These are phyloP conservation scores for Cheilosia vernalis DNA, from an alignment of 2,888 invertebrate genomes.

Conservation along the genomic window DNA sequence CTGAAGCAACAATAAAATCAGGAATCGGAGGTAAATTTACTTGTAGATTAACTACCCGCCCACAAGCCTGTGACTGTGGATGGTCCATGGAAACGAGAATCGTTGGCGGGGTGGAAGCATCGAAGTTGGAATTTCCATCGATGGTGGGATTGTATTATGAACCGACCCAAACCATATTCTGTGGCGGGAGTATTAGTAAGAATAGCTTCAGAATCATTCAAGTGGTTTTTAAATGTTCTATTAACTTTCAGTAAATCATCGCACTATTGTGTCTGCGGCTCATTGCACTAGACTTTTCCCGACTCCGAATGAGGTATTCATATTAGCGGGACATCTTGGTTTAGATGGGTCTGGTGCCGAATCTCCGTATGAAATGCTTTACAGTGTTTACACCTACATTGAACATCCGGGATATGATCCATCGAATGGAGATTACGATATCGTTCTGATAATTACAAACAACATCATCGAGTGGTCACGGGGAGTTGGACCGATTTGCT, in stretches of 20 bases:
- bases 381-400: conserved; percentile 80
- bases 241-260: conserved; percentile 77
- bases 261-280: conserved; percentile 84
- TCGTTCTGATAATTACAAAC: conserved; percentile 84
- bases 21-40: conserved; percentile 77
- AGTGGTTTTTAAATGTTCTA: neutral
- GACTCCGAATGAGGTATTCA: conserved; percentile 78
- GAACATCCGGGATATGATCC: conserved; percentile 77
- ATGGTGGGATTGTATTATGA: conserved; percentile 84
- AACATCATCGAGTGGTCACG: conserved; percentile 83
- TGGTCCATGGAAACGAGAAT: conserved; percentile 83
- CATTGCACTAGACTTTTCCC: conserved; percentile 82
- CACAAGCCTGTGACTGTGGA: conserved; percentile 81
- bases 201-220: fast-evolving
- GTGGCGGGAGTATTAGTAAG: conserved; percentile 84
- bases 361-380: conserved; percentile 80
- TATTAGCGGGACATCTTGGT: conserved; percentile 85
- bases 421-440: conserved; percentile 83
- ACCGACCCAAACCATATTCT: conserved; percentile 78
- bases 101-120: conserved; percentile 85
- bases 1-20: conserved; percentile 60
- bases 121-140: conserved; percentile 85
- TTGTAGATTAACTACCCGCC: conserved; percentile 76
- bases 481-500: conserved; percentile 86
- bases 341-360: conserved; percentile 10